Evolutionary conservation across 2,113 vertebrate species (phyloP).

Genomic region (Corythaeola cristata): DNA sequence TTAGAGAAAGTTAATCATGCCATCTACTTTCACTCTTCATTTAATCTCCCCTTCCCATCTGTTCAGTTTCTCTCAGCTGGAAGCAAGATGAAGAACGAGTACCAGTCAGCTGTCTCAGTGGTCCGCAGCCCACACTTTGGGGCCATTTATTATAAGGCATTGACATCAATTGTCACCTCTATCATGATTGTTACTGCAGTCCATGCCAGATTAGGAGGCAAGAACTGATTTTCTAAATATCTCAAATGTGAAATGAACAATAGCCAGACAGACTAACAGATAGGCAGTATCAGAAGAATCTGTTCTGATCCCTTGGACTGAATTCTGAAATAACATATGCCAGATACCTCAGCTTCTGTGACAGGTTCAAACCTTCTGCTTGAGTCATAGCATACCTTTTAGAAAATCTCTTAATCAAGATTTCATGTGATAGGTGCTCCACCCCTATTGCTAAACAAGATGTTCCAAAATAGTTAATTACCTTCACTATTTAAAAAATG

Average conservation of each 20-base stretch:
- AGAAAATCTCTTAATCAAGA: constrained; percentile 14
- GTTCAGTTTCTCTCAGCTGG: constrained; percentile 62
- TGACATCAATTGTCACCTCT: constrained; percentile 34
- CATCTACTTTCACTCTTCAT: constrained; percentile 64
- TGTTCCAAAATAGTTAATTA: constrained; percentile 48
- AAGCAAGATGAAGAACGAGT: constrained; percentile 59
- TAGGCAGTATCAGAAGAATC: neutral
- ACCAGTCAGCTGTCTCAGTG: constrained; percentile 55
- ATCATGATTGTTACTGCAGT: neutral
- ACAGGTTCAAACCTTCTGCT: neutral
- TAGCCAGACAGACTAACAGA: neutral
- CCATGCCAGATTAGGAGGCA: neutral
- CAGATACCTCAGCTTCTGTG: neutral
- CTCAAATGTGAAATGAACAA: neutral
- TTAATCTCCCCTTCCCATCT: constrained; percentile 64
- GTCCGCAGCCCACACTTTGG: constrained; percentile 34
- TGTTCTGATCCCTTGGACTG: neutral
- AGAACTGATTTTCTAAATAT: neutral
- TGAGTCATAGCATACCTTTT: constrained; percentile 13
- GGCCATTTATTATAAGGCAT: constrained; percentile 41
- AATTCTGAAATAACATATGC: neutral
- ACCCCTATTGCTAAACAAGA: constrained; percentile 25
- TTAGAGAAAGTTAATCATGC: constrained; percentile 67
- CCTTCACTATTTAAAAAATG: constrained; percentile 1
- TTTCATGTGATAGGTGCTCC: constrained; percentile 13